Conservation (phyloP, 2,888 invertebrate genomes). For the Atherix ibis region DNA sequence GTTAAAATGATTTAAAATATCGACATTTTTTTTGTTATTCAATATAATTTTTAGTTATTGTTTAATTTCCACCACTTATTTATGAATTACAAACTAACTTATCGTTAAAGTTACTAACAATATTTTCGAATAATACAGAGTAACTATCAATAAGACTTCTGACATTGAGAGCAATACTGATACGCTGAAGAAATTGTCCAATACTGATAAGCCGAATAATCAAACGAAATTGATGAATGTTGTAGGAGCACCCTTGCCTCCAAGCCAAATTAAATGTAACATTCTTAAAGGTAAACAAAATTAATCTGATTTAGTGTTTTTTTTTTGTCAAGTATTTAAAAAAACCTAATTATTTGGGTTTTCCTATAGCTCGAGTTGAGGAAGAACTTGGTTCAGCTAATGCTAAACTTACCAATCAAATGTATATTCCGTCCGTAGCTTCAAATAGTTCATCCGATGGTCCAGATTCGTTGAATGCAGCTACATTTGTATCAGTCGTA, state of each 20-base stretch:
- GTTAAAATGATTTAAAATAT: too few relatives aligned
- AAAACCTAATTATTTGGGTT: slow-evolving; percentile 4
- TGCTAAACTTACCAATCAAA: slow-evolving; percentile 41
- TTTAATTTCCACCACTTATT: too few relatives aligned
- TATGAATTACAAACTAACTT: slow-evolving; percentile 11
- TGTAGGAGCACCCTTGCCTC: slow-evolving; percentile 57
- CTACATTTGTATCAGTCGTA: slow-evolving; percentile 64
- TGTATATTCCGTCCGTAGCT: slow-evolving; percentile 37
- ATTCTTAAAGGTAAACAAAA: slow-evolving; percentile 64
- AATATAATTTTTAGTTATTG: too few relatives aligned
- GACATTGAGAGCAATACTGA: slow-evolving; percentile 44
- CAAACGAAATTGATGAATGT: slow-evolving; percentile 47
- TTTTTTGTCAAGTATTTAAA: slow-evolving; percentile 28
- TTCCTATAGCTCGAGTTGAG: slow-evolving; percentile 43
- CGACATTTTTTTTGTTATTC: slow-evolving; percentile 3
- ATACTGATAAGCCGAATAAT: slow-evolving; percentile 53
- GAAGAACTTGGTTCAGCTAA: slow-evolving; percentile 39
- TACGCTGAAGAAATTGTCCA: slow-evolving; percentile 45
- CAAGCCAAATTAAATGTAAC: slow-evolving; percentile 86
- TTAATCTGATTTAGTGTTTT: slow-evolving; percentile 25
- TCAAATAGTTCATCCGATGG: slow-evolving; percentile 24
- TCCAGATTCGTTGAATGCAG: slow-evolving; percentile 38
- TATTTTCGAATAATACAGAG: slow-evolving; percentile 32
- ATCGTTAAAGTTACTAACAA: too few relatives aligned
- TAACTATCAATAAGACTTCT: slow-evolving; percentile 32